Conservation (phyloP, 1,140 invertebrate genomes). For the Muscidifurax raptorellus region DNA sequence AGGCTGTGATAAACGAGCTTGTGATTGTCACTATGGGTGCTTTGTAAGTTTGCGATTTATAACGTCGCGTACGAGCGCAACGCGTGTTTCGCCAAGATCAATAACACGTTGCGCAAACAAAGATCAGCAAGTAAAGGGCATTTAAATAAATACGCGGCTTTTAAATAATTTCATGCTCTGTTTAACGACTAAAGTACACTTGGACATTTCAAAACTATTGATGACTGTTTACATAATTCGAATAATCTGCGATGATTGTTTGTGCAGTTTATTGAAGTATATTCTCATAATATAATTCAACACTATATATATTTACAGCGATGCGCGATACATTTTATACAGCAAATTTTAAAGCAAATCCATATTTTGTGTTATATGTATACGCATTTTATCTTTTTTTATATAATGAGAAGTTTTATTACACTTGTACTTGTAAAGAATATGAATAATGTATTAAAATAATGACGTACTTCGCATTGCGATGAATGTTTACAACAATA, state of each 20-base stretch:
- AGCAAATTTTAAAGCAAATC: too few relatives aligned
- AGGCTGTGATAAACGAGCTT: neutral
- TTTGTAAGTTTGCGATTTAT: neutral
- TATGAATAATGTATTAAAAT: too few relatives aligned
- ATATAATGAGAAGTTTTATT: too few relatives aligned
- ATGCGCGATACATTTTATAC: too few relatives aligned
- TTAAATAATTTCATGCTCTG: neutral
- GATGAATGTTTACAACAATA: too few relatives aligned
- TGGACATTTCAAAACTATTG: neutral
- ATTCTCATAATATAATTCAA: too few relatives aligned
- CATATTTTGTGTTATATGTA: too few relatives aligned
- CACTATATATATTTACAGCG: too few relatives aligned
- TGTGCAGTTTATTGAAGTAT: neutral
- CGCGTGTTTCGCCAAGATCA: neutral
- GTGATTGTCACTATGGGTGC: neutral
- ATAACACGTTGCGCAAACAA: neutral
- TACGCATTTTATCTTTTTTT: too few relatives aligned
- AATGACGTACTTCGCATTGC: too few relatives aligned
- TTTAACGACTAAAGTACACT: neutral
- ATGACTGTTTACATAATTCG: neutral
- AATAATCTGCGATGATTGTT: neutral
- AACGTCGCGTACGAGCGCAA: neutral
- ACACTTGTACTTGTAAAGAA: too few relatives aligned
- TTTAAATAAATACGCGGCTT: neutral
- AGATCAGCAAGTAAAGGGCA: neutral